Base-by-base conservation (phyloP, 2,797 vertebrate genomes). In the Tokudaia tokunoshimensis region DNA sequence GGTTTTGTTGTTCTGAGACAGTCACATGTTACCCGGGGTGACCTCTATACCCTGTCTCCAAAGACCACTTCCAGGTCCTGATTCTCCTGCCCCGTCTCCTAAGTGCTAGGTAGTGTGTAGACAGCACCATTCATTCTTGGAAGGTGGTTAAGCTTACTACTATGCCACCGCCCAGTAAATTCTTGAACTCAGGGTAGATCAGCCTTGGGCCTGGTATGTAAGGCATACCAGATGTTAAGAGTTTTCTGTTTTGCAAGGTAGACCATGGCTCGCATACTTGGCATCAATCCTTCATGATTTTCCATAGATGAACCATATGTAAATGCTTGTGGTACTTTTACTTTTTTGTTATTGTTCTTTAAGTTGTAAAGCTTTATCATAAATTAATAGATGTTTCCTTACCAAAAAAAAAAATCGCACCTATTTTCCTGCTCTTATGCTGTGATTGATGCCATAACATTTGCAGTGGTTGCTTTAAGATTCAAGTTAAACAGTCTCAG, bases 171-270 rank as follows among this genome's bases (percentile, higher is more conserved):
- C 34, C 31, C 34, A 72, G 22, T 72, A 65, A 89, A 44, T 70
- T 96, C 12, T 44, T 86, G 65, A 81, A 74, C 65, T 86, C 61
- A 85, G 63, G n/a, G 34, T n/a, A 87, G n/a, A 75, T 91, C 20
- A 50, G 47, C 26, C 70, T 41, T 80, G 80, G 19, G 15, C 29
- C 94, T 59, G 41, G 44, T 75, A 12, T 91, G 6, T 88, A 4
- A 4, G 3, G 12, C 41, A 14, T 5, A 7, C 12, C 37, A 74
- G n/a, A 44, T 70, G 24, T 44, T 13, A 65, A 65, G 11, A 59
- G 70, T 50, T 41, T 65, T 65, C 24, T 83, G 24, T 82, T 92
- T 83, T 52, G 75, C 52, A 92, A 78, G 24, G 57, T 34, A n/a
- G 37, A 63, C 63, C 44, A 57, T 0, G 37, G 6, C 26, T 59